Evolutionary conservation across 2,797 vertebrate genomes (phyloP).

Genomic region (Enteromius radiatus): DNA sequence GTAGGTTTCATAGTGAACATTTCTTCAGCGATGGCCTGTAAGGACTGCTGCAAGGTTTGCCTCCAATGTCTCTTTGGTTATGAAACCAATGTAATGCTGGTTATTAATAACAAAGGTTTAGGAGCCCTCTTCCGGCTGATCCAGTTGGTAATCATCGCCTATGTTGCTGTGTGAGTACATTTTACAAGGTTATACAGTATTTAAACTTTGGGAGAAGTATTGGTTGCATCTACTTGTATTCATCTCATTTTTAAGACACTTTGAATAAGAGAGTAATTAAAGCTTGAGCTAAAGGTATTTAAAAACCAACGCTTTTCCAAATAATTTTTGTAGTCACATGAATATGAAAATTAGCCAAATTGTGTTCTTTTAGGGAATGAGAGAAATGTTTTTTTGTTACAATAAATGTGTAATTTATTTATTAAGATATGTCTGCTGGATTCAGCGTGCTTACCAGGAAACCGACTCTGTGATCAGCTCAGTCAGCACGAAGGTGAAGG

Average conservation of each 20-base stretch:
- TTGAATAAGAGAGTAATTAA: background rate
- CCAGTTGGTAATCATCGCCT: conserved; percentile 42
- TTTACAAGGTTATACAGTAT: background rate
- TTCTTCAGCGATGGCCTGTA: conserved; percentile 12
- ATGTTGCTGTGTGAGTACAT: conserved; percentile 50
- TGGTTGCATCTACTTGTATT: background rate
- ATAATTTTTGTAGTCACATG: background rate
- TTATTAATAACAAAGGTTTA: conserved; percentile 45
- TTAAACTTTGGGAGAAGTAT: background rate
- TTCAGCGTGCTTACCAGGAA: conserved; percentile 85
- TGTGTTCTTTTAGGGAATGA: background rate
- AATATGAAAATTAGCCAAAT: background rate
- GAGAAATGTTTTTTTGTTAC: background rate
- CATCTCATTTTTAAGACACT: background rate
- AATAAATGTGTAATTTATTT: background rate
- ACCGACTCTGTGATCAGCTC: conserved; percentile 81
- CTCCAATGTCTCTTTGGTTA: conserved; percentile 43
- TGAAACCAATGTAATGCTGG: conserved; percentile 20
- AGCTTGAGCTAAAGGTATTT: background rate
- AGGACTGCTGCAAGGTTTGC: background rate
- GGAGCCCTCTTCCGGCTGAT: conserved; percentile 46
- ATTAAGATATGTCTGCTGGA: conserved; percentile 82
- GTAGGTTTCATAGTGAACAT: background rate
- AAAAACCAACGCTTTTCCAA: background rate
- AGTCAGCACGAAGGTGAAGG: conserved; percentile 82